Base-by-base conservation (phyloP, 2,888 invertebrate genomes). In the Chromoteleia sp. region DNA sequence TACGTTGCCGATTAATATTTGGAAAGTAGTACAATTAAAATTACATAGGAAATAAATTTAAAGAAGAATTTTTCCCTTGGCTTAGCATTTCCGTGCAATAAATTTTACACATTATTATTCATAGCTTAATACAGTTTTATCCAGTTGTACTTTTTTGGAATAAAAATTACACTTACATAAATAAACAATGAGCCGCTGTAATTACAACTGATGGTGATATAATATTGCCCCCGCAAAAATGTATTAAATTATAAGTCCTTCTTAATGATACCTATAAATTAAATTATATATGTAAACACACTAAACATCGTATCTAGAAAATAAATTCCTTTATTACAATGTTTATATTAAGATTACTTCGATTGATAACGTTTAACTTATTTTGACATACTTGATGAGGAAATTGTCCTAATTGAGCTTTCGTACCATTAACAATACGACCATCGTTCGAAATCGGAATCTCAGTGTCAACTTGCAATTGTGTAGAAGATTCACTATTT, bases 251-350 rank as follows among this genome's bases (percentile, higher is more conserved):
- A 41, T 41, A 68, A 5, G 0, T 50, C 30, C 76, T 12, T 45
- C 68, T 68, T 15, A 76, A 25, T 0, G 76, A 76, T 12, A 68
- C 76, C 76, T 76, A 41, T n/a, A n/a, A n/a, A n/a, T n/a, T n/a
- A n/a, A n/a, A n/a, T n/a, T n/a, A n/a, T n/a, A n/a, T n/a, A n/a
- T n/a, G n/a, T n/a, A n/a, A n/a, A n/a, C n/a, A n/a, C n/a, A n/a
- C n/a, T n/a, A n/a, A n/a, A n/a, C n/a, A n/a, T n/a, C n/a, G n/a
- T 12, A 48, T 41, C 3, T n/a, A 15, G n/a, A 36, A 25, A 25
- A 4, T 4, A 25, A 25, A 25, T 25, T 2, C 2, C 6, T 25
- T 25, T 25, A 25, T 25, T 25, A 2, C 25, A 25, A 25, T 12
- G 0, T 7, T 10, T 10, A 21, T 7, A 21, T 21, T 48, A 21